Conservation (phyloP, 2,888 invertebrate genomes). For the Selenia dentaria region DNA sequence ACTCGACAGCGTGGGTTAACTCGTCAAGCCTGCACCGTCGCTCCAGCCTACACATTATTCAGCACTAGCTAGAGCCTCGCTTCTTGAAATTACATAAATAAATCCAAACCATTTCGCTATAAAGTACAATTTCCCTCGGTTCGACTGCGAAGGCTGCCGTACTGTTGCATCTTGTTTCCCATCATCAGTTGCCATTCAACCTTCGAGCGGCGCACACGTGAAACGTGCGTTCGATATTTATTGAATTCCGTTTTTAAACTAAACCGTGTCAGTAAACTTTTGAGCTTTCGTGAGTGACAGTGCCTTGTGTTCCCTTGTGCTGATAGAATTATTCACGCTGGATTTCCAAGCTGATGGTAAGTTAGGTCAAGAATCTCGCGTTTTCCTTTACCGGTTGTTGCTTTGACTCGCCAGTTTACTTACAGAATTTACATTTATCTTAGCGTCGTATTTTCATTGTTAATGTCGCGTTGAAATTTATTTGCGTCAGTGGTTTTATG, state of each 20-base stretch:
- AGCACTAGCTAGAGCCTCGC: constrained; percentile 12
- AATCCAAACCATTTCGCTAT: constrained; percentile 25
- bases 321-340: constrained; percentile 57
- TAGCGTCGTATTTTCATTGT: constrained; percentile 21
- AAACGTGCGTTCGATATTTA: constrained; percentile 20
- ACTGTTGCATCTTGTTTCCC: constrained; percentile 50
- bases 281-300: constrained; percentile 46
- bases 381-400: constrained; percentile 26
- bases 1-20: constrained; percentile 43
- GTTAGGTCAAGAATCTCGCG: constrained; percentile 22
- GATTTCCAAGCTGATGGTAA: constrained; percentile 69
- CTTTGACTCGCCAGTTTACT: constrained; percentile 26
- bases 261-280: constrained; percentile 57
- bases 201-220: constrained; percentile 48
- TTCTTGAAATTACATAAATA: constrained; percentile 15
- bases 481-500: constrained; percentile 13
- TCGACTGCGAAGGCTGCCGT: constrained; percentile 42
- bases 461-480: constrained; percentile 21
- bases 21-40: constrained; percentile 30
- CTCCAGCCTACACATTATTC: constrained; percentile 28
- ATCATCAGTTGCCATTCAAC: constrained; percentile 60
- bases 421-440: constrained; percentile 26
- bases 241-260: constrained; percentile 37
- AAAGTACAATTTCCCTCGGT: constrained; percentile 49
- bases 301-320: constrained; percentile 41